phyloP scores from a whole-genome alignment of 35 echinoderm and acorn worm genomes.

The Anneissia japonica region DNA sequence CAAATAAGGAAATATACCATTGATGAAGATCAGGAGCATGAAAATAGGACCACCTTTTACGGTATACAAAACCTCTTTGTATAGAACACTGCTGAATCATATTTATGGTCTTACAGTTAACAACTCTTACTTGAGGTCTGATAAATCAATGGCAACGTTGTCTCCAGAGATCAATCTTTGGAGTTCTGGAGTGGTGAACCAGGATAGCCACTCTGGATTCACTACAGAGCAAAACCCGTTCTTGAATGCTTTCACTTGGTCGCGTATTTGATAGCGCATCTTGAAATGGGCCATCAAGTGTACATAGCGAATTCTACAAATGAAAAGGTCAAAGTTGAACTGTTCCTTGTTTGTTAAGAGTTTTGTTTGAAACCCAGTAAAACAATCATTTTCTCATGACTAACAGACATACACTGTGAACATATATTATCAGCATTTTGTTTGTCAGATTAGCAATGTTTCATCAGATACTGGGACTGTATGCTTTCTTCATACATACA shows the following conservation, averaged over 20 bases:
- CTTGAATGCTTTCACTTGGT: conserved; percentile 94
- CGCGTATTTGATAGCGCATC: conserved; percentile 82
- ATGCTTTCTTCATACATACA: no score
- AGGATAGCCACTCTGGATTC: conserved; percentile 85
- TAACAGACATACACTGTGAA: no score
- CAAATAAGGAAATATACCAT: not conserved
- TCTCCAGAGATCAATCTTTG: conserved; percentile 96
- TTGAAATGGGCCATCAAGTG: conserved; percentile 96
- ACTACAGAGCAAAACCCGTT: conserved; percentile 85
- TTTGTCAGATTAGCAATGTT: no score
- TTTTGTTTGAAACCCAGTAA: no score
- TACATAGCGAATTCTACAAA: conserved; percentile 81
- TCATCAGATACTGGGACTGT: no score
- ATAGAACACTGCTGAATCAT: no score
- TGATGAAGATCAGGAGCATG: not conserved
- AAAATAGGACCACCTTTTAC: no score
- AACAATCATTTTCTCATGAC: no score
- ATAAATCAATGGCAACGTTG: conserved; percentile 44
- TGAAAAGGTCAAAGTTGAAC: not conserved
- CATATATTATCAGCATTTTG: no score
- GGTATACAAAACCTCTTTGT: no score
- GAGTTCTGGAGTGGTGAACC: conserved; percentile 92
- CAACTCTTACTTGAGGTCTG: conserved; percentile 57
- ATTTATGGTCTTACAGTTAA: no score
- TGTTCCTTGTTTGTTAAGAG: no score